Percentiles rank a stretch among this genome's conserved stretches.
Evolutionary conservation across 2,888 invertebrate genomes (phyloP).

Genomic region (Scaeva pyrastri): DNA sequence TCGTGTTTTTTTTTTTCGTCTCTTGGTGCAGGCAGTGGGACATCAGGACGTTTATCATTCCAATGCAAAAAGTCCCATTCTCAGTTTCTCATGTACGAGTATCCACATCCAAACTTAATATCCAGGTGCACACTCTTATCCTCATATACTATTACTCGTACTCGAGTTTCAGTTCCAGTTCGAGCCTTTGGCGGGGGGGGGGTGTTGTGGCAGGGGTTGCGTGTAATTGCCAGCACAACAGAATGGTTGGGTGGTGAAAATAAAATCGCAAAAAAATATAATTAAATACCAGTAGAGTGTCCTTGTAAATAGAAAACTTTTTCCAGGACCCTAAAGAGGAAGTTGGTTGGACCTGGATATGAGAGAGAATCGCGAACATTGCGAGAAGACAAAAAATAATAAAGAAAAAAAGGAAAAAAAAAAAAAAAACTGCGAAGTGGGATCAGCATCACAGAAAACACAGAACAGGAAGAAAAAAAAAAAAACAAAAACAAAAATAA

Average conservation of each 20-base stretch:
- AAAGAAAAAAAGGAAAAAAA: neutral
- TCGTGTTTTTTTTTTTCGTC: neutral
- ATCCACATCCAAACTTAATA: slow-evolving; percentile 33
- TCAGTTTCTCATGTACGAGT: neutral
- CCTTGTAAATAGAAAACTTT: slow-evolving; percentile 43
- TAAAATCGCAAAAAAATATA: slow-evolving; percentile 35
- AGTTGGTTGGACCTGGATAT: neutral
- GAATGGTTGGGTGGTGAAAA: slow-evolving; percentile 16
- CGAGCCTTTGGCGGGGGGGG: neutral
- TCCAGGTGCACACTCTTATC: slow-evolving; percentile 13
- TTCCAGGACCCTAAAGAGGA: slow-evolving; percentile 21
- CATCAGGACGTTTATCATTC: slow-evolving; percentile 28
- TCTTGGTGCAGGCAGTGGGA: slow-evolving; percentile 11
- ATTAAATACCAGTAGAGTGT: slow-evolving; percentile 57
- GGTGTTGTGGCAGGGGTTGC: neutral
- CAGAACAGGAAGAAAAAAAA: neutral
- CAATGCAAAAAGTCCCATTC: slow-evolving; percentile 28
- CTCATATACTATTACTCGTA: too few relatives aligned
- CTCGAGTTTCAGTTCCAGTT: too few relatives aligned
- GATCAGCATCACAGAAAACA: slow-evolving; percentile 4
- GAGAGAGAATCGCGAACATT: neutral
- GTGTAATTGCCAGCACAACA: slow-evolving; percentile 51
- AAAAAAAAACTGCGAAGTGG: slow-evolving; percentile 11
- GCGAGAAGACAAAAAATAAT: slow-evolving; percentile 1
- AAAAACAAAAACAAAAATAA: slow-evolving; percentile 14